phyloP scores from a whole-genome alignment of 1,140 invertebrate genomes.

The Ips typographus region DNA sequence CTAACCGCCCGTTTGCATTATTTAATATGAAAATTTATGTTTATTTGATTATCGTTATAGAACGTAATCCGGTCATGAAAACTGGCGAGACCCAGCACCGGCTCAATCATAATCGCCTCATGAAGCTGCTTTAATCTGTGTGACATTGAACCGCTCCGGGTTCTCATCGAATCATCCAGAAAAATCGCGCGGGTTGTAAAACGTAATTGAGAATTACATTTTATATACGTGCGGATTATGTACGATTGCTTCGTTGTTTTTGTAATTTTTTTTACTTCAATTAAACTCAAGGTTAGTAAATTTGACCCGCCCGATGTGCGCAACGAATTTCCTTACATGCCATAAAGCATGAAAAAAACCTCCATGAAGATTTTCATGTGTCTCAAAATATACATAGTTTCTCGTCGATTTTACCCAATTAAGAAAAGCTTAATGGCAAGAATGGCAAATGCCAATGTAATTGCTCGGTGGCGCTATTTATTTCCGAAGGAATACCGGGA shows the following conservation, averaged over 20 bases:
- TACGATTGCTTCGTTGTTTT: no score
- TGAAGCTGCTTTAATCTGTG: constrained; percentile 14
- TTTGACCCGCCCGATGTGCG: no score
- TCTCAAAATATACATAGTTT: no score
- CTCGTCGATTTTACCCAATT: background rate
- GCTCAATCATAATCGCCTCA: constrained; percentile 20
- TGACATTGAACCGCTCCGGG: constrained; percentile 3
- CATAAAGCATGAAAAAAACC: no score
- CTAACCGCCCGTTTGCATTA: background rate
- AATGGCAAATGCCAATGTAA: constrained; percentile 17
- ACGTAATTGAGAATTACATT: background rate
- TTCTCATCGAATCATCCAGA: constrained; percentile 7
- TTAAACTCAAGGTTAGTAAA: no score
- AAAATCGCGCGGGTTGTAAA: background rate
- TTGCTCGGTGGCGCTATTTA: constrained; percentile 15
- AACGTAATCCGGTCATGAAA: constrained; percentile 27
- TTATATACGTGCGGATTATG: no score
- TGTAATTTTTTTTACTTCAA: no score
- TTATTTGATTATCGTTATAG: constrained; percentile 26
- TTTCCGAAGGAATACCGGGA: constrained; percentile 10
- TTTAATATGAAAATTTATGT: constrained; percentile 30
- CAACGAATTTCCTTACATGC: no score
- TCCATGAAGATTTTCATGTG: no score
- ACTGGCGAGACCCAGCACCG: constrained; percentile 6
- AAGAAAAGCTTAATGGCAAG: constrained; percentile 1